Evolutionary conservation across 2,797 vertebrate species (phyloP).

Genomic region (Megaceryle alcyon): DNA sequence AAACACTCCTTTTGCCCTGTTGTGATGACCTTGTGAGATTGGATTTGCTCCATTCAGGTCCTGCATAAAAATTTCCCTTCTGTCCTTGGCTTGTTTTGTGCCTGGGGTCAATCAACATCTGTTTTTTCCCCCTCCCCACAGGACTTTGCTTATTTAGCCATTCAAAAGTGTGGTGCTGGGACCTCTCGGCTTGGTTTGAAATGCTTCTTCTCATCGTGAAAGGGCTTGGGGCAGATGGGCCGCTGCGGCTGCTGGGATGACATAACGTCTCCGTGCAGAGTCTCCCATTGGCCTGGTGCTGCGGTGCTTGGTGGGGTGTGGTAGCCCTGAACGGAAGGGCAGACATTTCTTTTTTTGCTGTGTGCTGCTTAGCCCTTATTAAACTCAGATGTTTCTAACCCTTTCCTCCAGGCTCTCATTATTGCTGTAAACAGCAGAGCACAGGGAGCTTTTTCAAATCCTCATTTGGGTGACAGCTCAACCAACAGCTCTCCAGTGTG

Average conservation of each 20-base stretch:
- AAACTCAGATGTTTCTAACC: slow-evolving; percentile 71
- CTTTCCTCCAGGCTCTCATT: slow-evolving; percentile 58
- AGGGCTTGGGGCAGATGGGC: slow-evolving; percentile 30
- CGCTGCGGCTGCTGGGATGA: not conserved
- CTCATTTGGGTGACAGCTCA: slow-evolving; percentile 37
- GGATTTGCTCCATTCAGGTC: not conserved
- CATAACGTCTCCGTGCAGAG: slow-evolving; percentile 12
- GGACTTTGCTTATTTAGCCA: not conserved
- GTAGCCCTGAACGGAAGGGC: slow-evolving; percentile 66
- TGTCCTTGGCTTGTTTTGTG: not conserved
- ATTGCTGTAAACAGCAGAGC: slow-evolving; percentile 62
- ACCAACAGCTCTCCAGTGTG: not conserved
- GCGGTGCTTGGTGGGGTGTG: slow-evolving; percentile 46
- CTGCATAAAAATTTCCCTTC: not conserved
- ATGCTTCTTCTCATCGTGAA: not conserved
- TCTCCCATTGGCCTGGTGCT: slow-evolving; percentile 3
- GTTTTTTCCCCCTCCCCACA: not conserved
- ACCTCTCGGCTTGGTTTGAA: not conserved
- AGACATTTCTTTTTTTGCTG: slow-evolving; percentile 57
- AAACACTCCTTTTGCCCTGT: not conserved
- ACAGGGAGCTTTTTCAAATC: slow-evolving; percentile 27
- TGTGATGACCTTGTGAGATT: not conserved
- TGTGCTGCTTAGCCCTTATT: slow-evolving; percentile 68
- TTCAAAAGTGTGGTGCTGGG: not conserved
- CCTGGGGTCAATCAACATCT: not conserved